Conservation (phyloP, 37 sponge, comb jelly and placozoan species). For the Halisarca cf. caerulea region DNA sequence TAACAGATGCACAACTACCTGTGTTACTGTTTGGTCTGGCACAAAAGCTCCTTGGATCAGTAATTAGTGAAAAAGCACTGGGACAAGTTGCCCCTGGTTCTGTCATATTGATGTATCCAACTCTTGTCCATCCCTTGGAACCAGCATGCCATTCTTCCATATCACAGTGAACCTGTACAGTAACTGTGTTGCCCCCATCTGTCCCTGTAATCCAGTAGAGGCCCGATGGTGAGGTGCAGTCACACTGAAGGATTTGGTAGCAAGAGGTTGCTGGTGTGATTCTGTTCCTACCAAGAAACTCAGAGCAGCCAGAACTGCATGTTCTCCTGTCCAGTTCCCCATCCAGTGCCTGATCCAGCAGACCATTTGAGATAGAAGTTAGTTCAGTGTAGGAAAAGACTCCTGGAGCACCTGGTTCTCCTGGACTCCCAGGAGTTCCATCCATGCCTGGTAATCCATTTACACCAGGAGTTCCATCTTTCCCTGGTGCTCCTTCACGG, state of each 20-base stretch:
- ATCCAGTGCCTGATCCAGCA: not conserved
- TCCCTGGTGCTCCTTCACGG: not conserved
- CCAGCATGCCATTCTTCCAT: not conserved
- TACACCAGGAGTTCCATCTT: not conserved
- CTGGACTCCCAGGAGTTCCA: not conserved
- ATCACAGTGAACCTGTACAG: constrained; percentile 4
- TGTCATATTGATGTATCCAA: not conserved
- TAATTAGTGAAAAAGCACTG: not conserved
- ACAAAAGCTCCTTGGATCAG: not conserved
- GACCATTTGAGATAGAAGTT: not conserved
- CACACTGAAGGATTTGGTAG: not conserved
- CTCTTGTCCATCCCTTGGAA: constrained; percentile 21
- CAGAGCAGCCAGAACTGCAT: not conserved
- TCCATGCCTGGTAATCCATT: too few relatives aligned
- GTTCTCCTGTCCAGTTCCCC: too few relatives aligned
- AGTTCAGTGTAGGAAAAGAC: not conserved
- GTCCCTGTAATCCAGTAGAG: not conserved
- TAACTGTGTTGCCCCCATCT: not conserved
- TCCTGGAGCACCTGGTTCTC: not conserved
- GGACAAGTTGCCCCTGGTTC: constrained; percentile 7
- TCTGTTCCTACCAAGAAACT: not conserved
- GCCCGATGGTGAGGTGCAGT: not conserved
- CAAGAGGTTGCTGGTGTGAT: constrained; percentile 6
- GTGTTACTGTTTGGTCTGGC: not conserved
- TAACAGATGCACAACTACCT: not conserved